Evolutionary conservation across 2,113 vertebrate genomes (phyloP).

Genomic region (Podarcis cretensis): DNA sequence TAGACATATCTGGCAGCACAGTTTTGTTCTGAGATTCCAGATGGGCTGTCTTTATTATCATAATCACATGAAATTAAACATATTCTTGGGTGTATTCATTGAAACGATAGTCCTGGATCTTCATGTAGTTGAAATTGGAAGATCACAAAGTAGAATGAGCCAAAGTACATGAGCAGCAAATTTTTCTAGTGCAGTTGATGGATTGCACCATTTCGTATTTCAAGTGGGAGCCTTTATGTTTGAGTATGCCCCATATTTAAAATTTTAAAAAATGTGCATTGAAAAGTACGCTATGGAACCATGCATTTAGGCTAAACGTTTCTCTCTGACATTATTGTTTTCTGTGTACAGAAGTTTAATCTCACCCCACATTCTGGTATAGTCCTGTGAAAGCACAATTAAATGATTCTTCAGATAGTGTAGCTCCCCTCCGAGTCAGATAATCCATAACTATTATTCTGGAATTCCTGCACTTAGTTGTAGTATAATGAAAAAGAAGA

Average conservation of each 20-base stretch:
- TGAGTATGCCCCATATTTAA: neutral
- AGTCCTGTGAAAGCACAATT: neutral
- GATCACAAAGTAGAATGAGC: neutral
- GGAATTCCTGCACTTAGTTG: slow-evolving; percentile 25
- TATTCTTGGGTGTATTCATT: neutral
- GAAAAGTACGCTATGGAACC: neutral
- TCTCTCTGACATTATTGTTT: neutral
- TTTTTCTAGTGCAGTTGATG: neutral
- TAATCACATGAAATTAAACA: slow-evolving; percentile 37
- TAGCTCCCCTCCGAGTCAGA: neutral
- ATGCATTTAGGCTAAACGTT: neutral
- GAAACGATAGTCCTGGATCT: neutral
- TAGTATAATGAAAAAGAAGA: slow-evolving; percentile 14
- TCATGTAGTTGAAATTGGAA: neutral
- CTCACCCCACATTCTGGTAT: neutral
- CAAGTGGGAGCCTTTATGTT: neutral
- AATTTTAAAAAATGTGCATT: neutral
- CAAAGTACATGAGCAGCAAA: neutral
- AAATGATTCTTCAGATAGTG: neutral
- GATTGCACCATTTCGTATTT: neutral
- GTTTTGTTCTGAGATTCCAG: slow-evolving; percentile 42
- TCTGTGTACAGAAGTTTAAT: neutral
- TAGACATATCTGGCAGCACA: slow-evolving; percentile 50
- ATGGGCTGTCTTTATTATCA: slow-evolving; percentile 20
- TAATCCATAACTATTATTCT: slow-evolving; percentile 19